Percentiles rank a stretch among this genome's conserved stretches.
Evolutionary conservation across 1,140 invertebrate genomes (phyloP).

Genomic region (Drosophila novamexicana): DNA sequence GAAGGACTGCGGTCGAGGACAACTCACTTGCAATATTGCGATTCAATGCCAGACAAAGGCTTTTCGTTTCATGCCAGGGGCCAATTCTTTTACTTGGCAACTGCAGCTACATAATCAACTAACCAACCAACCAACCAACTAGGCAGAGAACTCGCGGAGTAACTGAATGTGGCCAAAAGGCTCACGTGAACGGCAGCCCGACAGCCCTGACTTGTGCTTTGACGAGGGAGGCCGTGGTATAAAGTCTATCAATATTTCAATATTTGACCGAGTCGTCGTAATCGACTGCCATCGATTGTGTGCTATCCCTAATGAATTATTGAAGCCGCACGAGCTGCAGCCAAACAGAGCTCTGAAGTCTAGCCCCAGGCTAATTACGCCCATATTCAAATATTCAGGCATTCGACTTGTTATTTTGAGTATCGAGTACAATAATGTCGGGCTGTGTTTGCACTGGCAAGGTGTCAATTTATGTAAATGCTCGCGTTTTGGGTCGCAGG

Average conservation of each 20-base stretch:
- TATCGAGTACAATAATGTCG: slow-evolving; percentile 7
- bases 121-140: background rate
- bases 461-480: slow-evolving; percentile 74
- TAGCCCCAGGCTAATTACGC: background rate
- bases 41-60: slow-evolving; percentile 40
- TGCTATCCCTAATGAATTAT: slow-evolving; percentile 38
- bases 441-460: slow-evolving; percentile 19
- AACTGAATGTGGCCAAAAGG: slow-evolving; percentile 3
- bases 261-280: slow-evolving; percentile 40
- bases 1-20: slow-evolving; percentile 23
- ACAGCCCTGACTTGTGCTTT: background rate
- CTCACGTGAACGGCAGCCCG: slow-evolving; percentile 6
- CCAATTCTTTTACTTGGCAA: slow-evolving; percentile 10
- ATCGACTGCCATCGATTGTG: slow-evolving; percentile 50
- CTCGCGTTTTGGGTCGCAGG: slow-evolving; percentile 1
- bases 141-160: slow-evolving; percentile 6
- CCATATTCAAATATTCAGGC: background rate
- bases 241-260: slow-evolving; percentile 29
- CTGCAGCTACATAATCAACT: slow-evolving; percentile 1
- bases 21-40: slow-evolving; percentile 9
- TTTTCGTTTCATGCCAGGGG: background rate
- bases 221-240: background rate
- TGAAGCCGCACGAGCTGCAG: slow-evolving; percentile 17
- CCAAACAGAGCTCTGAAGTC: background rate
- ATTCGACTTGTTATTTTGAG: background rate